These are phyloP conservation scores for Drosophila tani DNA, from an alignment of 1,140 invertebrate genomes.

Conservation along the genomic window DNA sequence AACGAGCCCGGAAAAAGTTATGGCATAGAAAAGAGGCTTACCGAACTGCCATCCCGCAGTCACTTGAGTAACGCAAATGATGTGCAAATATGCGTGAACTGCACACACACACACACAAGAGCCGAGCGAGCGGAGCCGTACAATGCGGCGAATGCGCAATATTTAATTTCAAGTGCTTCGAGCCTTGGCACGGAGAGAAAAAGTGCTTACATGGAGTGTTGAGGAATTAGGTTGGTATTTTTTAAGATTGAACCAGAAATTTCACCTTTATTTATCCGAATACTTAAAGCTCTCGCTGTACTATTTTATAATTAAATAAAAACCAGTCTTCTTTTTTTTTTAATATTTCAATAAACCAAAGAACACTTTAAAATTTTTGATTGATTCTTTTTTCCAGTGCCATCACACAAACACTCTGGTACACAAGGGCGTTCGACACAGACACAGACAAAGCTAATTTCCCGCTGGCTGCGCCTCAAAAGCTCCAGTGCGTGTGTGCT, in stretches of 20 bases:
- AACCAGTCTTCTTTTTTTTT: too few species aligned
- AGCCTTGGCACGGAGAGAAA: conserved; percentile 21
- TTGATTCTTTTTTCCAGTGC: neutral
- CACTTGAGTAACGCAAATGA: conserved; percentile 57
- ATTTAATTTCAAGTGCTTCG: conserved; percentile 60
- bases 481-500: conserved; percentile 2
- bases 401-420: neutral
- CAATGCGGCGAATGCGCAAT: conserved; percentile 65
- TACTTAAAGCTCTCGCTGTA: too few species aligned
- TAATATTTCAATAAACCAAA: too few species aligned
- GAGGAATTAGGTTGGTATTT: too few species aligned
- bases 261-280: too few species aligned
- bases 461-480: conserved; percentile 36
- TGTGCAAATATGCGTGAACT: conserved; percentile 69
- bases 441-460: conserved; percentile 54
- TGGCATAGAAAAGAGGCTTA: conserved; percentile 54
- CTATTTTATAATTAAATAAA: too few species aligned
- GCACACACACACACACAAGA: conserved; percentile 28
- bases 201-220: too few species aligned
- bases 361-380: too few species aligned
- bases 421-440: neutral
- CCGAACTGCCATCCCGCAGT: conserved; percentile 13
- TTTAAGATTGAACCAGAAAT: too few species aligned
- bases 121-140: neutral
- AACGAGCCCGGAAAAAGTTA: conserved; percentile 31